A percentile compares a stretch with the other conserved stretches of the same genome.
phyloP scores from a whole-genome alignment of 2,888 invertebrate species.

The Papilio elwesi region DNA sequence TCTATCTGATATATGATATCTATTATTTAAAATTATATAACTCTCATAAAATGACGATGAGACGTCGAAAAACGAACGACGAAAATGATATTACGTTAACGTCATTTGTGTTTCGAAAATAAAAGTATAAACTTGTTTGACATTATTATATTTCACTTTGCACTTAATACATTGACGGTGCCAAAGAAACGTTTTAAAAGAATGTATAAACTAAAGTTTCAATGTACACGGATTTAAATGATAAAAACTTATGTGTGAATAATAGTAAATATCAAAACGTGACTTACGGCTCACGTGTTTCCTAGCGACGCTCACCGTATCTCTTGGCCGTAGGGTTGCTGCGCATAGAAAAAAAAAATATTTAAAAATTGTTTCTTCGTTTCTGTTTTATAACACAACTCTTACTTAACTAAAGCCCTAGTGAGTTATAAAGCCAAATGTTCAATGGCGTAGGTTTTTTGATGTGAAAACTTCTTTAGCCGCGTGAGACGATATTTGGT shows the following conservation, averaged over 20 bases:
- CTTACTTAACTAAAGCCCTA: too few relatives aligned
- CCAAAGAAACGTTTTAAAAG: background rate
- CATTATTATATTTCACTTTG: background rate
- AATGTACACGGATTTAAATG: constrained; percentile 14
- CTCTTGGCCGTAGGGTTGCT: constrained; percentile 13
- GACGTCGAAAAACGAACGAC: too few relatives aligned
- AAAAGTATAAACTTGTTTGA: background rate
- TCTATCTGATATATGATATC: background rate
- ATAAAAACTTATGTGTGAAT: constrained; percentile 13
- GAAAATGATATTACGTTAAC: background rate
- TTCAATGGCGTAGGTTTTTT: too few relatives aligned
- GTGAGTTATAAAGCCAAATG: too few relatives aligned
- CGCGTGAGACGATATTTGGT: too few relatives aligned
- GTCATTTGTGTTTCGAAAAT: background rate
- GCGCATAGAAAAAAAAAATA: background rate
- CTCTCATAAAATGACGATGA: background rate
- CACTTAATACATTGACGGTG: background rate
- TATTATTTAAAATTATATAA: constrained; percentile 6
- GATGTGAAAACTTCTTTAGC: too few relatives aligned
- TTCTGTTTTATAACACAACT: too few relatives aligned
- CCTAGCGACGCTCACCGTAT: constrained; percentile 11
- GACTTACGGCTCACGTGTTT: constrained; percentile 24
- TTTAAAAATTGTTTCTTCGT: too few relatives aligned
- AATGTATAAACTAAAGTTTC: background rate
- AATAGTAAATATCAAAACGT: constrained; percentile 19